Evolutionary conservation across 2,113 vertebrate genomes (phyloP).

Genomic region (Mustela lutreola): DNA sequence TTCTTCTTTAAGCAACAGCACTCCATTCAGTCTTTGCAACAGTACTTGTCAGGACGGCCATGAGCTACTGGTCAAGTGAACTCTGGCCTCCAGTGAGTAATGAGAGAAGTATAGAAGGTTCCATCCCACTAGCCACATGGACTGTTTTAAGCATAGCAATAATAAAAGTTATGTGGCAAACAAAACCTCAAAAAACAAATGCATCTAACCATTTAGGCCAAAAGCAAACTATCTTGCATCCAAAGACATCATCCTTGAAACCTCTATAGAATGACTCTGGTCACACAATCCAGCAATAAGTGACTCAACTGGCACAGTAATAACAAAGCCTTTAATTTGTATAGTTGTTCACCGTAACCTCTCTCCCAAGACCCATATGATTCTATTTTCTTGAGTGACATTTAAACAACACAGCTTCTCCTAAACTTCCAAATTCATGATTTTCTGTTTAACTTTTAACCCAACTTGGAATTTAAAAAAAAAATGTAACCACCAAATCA

Average conservation of each 20-base stretch:
- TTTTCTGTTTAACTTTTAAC: neutral
- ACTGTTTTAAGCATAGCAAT: neutral
- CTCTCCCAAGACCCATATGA: neutral
- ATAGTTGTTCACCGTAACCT: neutral
- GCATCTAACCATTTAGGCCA: neutral
- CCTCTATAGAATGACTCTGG: neutral
- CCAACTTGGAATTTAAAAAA: neutral
- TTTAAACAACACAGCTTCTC: neutral
- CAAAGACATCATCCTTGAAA: neutral
- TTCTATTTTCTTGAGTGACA: neutral
- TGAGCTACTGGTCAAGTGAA: neutral
- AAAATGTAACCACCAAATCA: neutral
- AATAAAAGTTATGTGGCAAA: neutral
- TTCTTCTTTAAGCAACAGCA: neutral
- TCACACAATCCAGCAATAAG: neutral
- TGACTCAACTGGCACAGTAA: neutral
- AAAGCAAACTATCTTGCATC: neutral
- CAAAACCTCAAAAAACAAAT: neutral
- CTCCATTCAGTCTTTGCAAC: neutral
- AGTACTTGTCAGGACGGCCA: neutral
- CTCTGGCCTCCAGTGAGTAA: neutral
- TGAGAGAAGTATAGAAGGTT: neutral
- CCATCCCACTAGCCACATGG: neutral
- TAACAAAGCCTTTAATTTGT: neutral
- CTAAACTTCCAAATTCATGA: conserved; percentile 6